Base-by-base conservation (phyloP, 2,797 vertebrate genomes). In the Rhinoraja longicauda region DNA sequence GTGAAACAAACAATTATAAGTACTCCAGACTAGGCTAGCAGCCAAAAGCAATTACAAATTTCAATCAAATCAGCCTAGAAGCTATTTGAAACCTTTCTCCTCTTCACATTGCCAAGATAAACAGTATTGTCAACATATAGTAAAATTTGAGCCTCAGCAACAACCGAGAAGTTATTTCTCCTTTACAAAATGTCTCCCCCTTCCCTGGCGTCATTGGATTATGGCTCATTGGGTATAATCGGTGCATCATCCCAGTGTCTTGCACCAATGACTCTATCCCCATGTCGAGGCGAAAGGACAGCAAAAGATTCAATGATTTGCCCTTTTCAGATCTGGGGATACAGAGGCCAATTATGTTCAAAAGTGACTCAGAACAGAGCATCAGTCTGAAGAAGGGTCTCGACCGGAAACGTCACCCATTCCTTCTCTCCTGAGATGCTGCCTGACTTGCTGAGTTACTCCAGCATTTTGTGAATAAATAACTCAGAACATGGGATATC, bases 41-140 rank as follows among this genome's bases (percentile, higher is more conserved):
- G 90, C 70, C 90, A 73, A 92, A 73, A 92, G 45, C 70, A 72
- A 92, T 91, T 91, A 91, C 32, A 91, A 91, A 72, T 91, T 91
- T 91, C 88, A 91, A 73, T 72, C 67, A 91, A 91, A 39, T 91
- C 88, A 72, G 21, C 36, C 88, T 45, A 45, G 88, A 91, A 72
- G 67, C 88, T 73, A 91, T n/a, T 53, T 92, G 36, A 73, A 92
- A 92, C 26, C 13, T 57, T 53, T 53, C 26, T 39, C 90, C 36
- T 53, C 90, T 73, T 92, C 70, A 57, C 19, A 73, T 92, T 13
- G 53, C 39, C 29, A 24, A 26, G 1, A 92, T 24, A 53, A 75
- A 73, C 67, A 73, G 9, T 92, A 39, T 53, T 73, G 90, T 92
- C 90, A 73, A 92, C 36, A 92, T 57, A 53, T 64, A 90, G 21